Percentiles rank a stretch among this genome's conserved stretches.
Evolutionary conservation across 2,113 vertebrate species (phyloP).

Genomic region (Gallinago jamesoni): DNA sequence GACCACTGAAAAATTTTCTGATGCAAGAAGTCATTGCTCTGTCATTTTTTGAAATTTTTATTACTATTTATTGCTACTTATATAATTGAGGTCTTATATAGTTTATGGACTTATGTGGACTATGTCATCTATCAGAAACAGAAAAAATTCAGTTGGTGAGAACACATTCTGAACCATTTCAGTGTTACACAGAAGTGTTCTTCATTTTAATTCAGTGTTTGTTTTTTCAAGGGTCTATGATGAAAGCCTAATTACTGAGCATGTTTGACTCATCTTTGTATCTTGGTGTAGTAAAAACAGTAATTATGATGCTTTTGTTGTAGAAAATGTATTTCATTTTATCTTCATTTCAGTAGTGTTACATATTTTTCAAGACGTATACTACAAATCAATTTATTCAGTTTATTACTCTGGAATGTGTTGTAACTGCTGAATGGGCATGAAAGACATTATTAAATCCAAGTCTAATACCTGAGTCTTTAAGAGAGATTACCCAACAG

Average conservation of each 20-base stretch:
- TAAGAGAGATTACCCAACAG: not conserved
- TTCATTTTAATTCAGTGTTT: slow-evolving; percentile 13
- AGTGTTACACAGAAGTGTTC: not conserved
- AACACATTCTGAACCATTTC: not conserved
- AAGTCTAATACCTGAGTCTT: not conserved
- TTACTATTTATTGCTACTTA: not conserved
- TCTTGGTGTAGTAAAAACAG: not conserved
- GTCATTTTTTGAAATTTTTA: not conserved
- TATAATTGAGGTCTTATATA: not conserved
- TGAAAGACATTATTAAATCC: not conserved
- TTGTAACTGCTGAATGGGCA: not conserved
- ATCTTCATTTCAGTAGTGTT: not conserved
- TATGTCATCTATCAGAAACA: not conserved
- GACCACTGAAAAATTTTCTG: not conserved
- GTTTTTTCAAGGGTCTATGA: slow-evolving; percentile 5
- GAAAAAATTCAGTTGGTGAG: not conserved
- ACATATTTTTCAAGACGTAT: not conserved
- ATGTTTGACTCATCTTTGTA: not conserved
- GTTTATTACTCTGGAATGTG: not conserved
- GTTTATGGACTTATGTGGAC: not conserved
- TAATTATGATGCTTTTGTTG: not conserved
- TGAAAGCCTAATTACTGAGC: slow-evolving; percentile 4
- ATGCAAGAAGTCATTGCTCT: not conserved
- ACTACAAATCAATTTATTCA: slow-evolving; percentile 1
- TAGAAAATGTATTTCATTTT: not conserved